These are phyloP conservation scores for Anhinga anhinga DNA, from an alignment of 2,113 vertebrate genomes.

Conservation along the genomic window DNA sequence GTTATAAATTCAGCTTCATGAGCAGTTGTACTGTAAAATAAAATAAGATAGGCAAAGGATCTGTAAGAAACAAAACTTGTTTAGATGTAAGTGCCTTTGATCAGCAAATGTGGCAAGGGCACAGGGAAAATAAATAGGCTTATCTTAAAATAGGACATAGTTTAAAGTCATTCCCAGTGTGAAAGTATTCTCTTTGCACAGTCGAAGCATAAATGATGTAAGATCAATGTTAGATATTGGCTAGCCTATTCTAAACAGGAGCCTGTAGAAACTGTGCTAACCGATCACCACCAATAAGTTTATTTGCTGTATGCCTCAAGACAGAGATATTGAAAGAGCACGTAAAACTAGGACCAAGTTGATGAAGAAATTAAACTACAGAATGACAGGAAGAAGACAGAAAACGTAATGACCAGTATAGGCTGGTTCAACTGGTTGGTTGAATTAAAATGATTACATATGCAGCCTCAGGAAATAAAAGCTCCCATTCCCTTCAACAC, in stretches of 20 bases:
- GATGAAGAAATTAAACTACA: conserved; percentile 21
- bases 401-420: not conserved
- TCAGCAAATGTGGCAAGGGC: conserved; percentile 13
- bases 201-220: conserved; percentile 24
- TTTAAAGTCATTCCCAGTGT: conserved; percentile 14
- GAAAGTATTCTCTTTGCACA: conserved; percentile 16
- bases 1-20: not conserved
- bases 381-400: not conserved
- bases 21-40: not conserved
- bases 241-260: not conserved
- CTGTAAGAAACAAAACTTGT: conserved; percentile 24
- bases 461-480: conserved; percentile 48
- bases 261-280: not conserved
- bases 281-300: not conserved
- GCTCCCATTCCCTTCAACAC: not conserved
- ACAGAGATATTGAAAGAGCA: not conserved
- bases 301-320: not conserved
- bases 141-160: conserved; percentile 24
- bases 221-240: not conserved
- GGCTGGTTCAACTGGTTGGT: not conserved
- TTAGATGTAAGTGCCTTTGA: conserved; percentile 33
- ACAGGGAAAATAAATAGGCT: conserved; percentile 32
- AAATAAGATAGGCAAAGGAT: not conserved
- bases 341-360: not conserved
- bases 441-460: not conserved